Evolutionary conservation across 2,797 vertebrate genomes (phyloP), one percentile per base, ranked within the genome.

Genomic region (Tenualosa ilisha): DNA sequence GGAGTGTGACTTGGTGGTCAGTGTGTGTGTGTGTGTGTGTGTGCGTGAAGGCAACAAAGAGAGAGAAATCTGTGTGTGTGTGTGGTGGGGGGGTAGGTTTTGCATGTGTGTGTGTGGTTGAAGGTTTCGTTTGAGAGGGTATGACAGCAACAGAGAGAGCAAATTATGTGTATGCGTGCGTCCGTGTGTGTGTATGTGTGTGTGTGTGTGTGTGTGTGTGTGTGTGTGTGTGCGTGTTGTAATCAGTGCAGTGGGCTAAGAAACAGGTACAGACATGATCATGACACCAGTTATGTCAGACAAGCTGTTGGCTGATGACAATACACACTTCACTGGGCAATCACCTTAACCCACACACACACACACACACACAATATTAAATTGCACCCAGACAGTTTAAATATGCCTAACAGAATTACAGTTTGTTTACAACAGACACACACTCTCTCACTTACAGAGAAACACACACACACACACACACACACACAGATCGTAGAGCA

Each of bases 251-350:
- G 20, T 59, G 56, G 56, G 56, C 56, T 59, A 20, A 59, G 56
- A 7, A 59, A 20, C 20, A 20, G 56, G 56, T 59, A 59, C 56
- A 59, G 56, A 59, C 22, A 20, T 59, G 56, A 59, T 59, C 20
- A 59, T 59, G 56, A 59, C 56, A 59, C 20, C 20, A 59, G 56
- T 59, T 59, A 20, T 22, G 20, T 22, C 20, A 20, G 56, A 59
- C 56, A 59, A 59, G 56, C 56, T 59, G 56, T 59, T 59, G 56
- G 20, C 81, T 84, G 54, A 40, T 46, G 22, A 63, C 81, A 87
- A 53, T 86, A 87, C 81, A 72, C 82, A 84, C 82, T 61, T 56
- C 46, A 46, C 54, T 87, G 82, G 56, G 54, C 50, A 61, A n/a
- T 43, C 85, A 59, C 51, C 63, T 82, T 24, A 24, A 53, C 83